phyloP scores from a whole-genome alignment of 2,797 vertebrate species.

The Danio aesculapii region DNA sequence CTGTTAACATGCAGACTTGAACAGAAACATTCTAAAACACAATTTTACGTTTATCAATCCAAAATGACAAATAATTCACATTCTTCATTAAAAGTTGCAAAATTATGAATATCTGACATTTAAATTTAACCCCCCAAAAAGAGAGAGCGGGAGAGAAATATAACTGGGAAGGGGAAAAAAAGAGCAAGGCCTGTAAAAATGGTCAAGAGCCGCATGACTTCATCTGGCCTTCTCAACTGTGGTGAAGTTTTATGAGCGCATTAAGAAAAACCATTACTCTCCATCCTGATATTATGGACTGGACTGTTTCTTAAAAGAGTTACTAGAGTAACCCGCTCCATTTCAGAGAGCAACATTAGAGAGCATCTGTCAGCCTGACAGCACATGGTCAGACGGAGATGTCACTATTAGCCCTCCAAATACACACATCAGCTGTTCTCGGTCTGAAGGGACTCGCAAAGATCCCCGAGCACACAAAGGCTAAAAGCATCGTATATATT shows the following conservation, averaged over 20 bases:
- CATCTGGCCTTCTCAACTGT: neutral
- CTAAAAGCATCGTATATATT: conserved; percentile 3
- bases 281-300: conserved; percentile 21
- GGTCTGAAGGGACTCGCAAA: conserved; percentile 32
- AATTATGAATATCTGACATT: neutral
- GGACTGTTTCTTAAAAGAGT: neutral
- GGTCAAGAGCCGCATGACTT: neutral
- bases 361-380: conserved; percentile 31
- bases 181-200: neutral
- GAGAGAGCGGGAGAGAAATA: no score
- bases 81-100: neutral
- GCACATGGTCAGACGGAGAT: conserved; percentile 31
- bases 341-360: conserved; percentile 25
- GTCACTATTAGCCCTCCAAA: conserved; percentile 38
- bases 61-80: neutral
- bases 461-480: neutral
- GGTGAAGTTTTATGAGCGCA: neutral
- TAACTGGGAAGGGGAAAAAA: no score
- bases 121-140: neutral
- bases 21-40: no score
- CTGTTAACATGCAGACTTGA: no score
- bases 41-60: no score
- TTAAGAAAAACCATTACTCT: conserved; percentile 13
- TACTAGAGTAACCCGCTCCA: conserved; percentile 8
- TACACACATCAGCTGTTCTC: conserved; percentile 54